Percentiles rank a stretch among this genome's conserved stretches.
phyloP scores from a whole-genome alignment of 2,888 invertebrate species.

The Laspeyria flexula region DNA sequence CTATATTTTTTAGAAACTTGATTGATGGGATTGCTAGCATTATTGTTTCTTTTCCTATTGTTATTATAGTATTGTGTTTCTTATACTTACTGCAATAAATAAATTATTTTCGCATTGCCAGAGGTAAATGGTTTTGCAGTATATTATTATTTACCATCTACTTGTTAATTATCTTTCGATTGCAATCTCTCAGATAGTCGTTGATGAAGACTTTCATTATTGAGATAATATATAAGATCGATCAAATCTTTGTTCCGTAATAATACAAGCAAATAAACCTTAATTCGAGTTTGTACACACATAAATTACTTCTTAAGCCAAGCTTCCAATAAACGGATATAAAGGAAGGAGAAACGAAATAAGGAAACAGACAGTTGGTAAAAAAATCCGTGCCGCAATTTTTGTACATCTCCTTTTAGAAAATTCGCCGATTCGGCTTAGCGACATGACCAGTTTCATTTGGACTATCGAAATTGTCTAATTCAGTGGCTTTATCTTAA shows the following conservation, averaged over 20 bases:
- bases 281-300: slow-evolving; percentile 57
- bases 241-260: slow-evolving; percentile 11
- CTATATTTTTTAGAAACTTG: too few species aligned
- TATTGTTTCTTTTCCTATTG: too few species aligned
- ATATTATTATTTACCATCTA: too few species aligned
- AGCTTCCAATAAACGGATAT: slow-evolving; percentile 74
- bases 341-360: slow-evolving; percentile 70
- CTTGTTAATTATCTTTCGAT: too few species aligned
- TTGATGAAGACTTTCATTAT: too few species aligned
- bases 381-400: slow-evolving; percentile 69
- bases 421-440: slow-evolving; percentile 67
- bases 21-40: too few species aligned
- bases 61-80: too few species aligned
- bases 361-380: slow-evolving; percentile 68
- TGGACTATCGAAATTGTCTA: slow-evolving; percentile 52
- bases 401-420: slow-evolving; percentile 63
- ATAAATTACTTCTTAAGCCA: slow-evolving; percentile 74
- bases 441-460: slow-evolving; percentile 51
- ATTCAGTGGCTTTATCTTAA: slow-evolving; percentile 31
- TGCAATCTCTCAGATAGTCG: too few species aligned
- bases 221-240: neutral
- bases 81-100: too few species aligned
- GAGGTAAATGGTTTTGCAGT: too few species aligned
- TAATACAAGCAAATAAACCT: slow-evolving; percentile 34
- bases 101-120: too few species aligned